These are phyloP conservation scores for Ramazzottius varieornatus DNA, from an alignment of 2,888 invertebrate genomes.

Conservation along the genomic window DNA sequence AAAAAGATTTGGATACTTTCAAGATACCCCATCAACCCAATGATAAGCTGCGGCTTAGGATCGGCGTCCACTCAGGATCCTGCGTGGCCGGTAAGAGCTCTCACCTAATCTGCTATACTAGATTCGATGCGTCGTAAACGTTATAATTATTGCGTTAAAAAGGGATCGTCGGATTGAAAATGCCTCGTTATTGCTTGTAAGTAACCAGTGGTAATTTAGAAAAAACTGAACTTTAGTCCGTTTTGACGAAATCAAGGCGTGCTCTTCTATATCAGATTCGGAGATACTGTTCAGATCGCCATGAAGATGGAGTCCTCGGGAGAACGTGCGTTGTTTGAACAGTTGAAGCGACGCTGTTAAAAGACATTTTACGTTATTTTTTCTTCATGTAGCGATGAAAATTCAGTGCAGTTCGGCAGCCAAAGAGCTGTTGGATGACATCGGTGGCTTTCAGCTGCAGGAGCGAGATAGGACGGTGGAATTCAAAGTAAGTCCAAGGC, in stretches of 20 bases:
- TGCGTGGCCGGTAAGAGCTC: conserved; percentile 2
- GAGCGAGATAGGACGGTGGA: not conserved
- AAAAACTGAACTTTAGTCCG: not conserved
- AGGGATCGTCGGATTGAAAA: not conserved
- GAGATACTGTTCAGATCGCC: not conserved
- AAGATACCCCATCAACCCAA: conserved; percentile 1
- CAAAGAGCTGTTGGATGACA: not conserved
- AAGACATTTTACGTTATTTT: not conserved
- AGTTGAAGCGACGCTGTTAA: too few relatives aligned
- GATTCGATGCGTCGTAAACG: too few relatives aligned
- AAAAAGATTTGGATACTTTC: not conserved
- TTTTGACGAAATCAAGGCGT: too few relatives aligned
- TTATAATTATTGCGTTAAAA: too few relatives aligned
- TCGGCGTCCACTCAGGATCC: not conserved
- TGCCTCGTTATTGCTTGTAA: not conserved
- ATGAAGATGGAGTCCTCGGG: not conserved
- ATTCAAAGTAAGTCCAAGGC: not conserved
- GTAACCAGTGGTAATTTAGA: not conserved
- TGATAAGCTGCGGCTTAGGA: not conserved
- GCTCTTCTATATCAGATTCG: not conserved
- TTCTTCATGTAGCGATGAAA: not conserved
- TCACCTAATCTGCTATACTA: too few relatives aligned
- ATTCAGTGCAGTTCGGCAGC: not conserved
- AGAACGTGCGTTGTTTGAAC: not conserved
- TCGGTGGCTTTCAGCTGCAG: not conserved